Conservation (phyloP, 2,113 vertebrate species). For the Chaetura pelagica region DNA sequence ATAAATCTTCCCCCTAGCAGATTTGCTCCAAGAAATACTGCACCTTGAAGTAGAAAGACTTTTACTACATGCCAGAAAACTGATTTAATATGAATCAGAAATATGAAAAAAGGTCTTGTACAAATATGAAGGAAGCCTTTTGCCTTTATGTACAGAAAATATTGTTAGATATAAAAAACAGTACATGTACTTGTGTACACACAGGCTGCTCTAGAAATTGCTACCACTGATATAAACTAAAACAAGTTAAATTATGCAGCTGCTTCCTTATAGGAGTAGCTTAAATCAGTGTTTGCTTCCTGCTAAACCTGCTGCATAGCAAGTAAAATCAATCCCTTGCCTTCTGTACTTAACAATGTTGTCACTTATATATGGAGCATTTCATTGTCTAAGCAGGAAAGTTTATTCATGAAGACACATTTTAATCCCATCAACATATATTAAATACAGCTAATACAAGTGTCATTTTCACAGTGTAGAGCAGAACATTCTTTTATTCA, state of each 20-base stretch:
- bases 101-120: background rate
- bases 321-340: background rate
- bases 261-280: slow-evolving; percentile 10
- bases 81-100: background rate
- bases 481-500: slow-evolving; percentile 48
- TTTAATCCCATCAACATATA: slow-evolving; percentile 73
- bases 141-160: background rate
- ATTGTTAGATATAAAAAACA: background rate
- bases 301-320: slow-evolving; percentile 13
- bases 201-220: background rate
- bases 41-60: background rate
- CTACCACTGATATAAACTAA: background rate
- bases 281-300: slow-evolving; percentile 37
- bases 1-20: background rate
- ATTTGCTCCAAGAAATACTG: background rate
- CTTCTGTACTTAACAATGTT: background rate
- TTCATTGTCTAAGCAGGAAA: slow-evolving; percentile 41
- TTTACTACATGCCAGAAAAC: background rate
- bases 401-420: slow-evolving; percentile 45
- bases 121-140: background rate
- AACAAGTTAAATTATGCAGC: slow-evolving; percentile 51
- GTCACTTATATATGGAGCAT: slow-evolving; percentile 34
- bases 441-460: slow-evolving; percentile 68
- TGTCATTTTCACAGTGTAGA: slow-evolving; percentile 54
- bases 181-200: background rate